A percentile compares a stretch with the other conserved stretches of the same genome.
Conservation (phyloP, 1,140 invertebrate species). For the Myzus persicae region DNA sequence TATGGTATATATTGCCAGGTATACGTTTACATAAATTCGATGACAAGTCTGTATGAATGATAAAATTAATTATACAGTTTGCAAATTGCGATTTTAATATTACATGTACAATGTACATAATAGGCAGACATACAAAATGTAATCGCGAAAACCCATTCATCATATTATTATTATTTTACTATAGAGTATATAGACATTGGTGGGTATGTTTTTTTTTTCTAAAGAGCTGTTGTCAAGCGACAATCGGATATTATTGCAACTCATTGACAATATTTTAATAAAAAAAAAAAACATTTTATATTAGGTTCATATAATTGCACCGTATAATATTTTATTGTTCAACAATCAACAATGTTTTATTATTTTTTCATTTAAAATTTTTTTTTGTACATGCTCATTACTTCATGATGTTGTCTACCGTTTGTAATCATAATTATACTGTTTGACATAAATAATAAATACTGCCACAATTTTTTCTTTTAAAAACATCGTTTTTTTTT, state of each 20-base stretch:
- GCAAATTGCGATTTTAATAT: not conserved
- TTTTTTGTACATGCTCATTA: not conserved
- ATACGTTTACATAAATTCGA: not conserved
- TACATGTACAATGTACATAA: not conserved
- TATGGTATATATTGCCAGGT: not conserved
- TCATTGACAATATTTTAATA: not conserved
- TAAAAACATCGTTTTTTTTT: not conserved
- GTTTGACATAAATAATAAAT: not conserved
- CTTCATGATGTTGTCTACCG: not conserved
- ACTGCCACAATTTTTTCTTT: not conserved
- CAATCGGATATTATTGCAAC: not conserved
- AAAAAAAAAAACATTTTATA: not conserved
- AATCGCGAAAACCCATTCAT: constrained; percentile 15
- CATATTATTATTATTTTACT: constrained; percentile 11
- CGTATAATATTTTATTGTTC: not conserved
- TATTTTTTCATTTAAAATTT: not conserved
- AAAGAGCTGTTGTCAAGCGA: not conserved
- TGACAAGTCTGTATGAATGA: not conserved
- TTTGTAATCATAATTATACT: not conserved
- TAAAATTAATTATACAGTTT: not conserved
- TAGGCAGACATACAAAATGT: not conserved
- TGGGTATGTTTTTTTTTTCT: not conserved
- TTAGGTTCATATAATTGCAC: not conserved
- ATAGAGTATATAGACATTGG: not conserved
- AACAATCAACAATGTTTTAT: not conserved